These are phyloP conservation scores for Tricholaema leucomelas DNA, from an alignment of 2,113 vertebrate genomes.

Conservation along the genomic window DNA sequence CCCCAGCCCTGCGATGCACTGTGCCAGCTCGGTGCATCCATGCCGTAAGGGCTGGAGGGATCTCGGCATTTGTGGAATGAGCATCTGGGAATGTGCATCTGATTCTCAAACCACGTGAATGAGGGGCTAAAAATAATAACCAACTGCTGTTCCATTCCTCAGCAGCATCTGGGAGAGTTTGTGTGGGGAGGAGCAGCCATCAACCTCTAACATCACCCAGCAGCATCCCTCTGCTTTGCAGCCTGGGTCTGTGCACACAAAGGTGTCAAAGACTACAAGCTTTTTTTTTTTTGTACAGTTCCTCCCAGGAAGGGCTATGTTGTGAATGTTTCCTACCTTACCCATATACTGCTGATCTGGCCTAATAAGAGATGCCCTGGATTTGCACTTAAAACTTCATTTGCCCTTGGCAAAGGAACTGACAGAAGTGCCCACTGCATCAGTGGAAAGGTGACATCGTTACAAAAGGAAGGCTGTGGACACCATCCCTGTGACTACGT, in stretches of 20 bases:
- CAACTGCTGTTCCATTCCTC: conserved; percentile 28
- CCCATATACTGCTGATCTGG: not conserved
- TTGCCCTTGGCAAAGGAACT: not conserved
- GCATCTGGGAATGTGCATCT: conserved; percentile 63
- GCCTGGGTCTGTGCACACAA: not conserved
- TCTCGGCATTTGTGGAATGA: conserved; percentile 13
- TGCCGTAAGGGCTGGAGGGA: fast-evolving
- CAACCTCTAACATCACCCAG: not conserved
- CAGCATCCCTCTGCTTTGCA: not conserved
- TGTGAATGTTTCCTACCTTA: conserved; percentile 10
- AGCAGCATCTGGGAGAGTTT: not conserved
- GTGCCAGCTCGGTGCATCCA: not conserved
- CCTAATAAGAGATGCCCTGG: not conserved
- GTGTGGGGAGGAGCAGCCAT: not conserved
- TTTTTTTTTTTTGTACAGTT: not conserved
- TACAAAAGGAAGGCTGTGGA: not conserved
- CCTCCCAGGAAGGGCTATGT: not conserved
- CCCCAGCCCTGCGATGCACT: fast-evolving
- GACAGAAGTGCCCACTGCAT: not conserved
- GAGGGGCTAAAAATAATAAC: conserved; percentile 65
- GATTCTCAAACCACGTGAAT: conserved; percentile 52
- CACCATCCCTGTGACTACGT: not conserved
- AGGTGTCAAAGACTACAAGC: not conserved
- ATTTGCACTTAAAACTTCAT: not conserved
- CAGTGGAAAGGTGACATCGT: not conserved